phyloP scores from a whole-genome alignment of 2,113 vertebrate genomes.

The western clawed frog (Xenopus tropicalis) region DNA sequence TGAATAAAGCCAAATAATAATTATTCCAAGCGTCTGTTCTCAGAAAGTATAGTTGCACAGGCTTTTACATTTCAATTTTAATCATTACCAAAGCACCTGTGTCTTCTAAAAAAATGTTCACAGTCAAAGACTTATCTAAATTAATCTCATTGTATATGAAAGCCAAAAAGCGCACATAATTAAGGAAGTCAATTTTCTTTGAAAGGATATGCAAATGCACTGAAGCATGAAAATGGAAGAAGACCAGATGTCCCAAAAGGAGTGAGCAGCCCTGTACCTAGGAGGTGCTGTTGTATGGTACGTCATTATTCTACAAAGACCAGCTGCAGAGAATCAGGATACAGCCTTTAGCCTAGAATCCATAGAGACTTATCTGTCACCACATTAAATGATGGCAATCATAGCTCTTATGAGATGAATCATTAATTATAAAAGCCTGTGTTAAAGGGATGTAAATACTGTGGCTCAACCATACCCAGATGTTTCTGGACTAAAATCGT shows the following conservation, averaged over 20 bases:
- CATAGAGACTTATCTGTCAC: conserved; percentile 13
- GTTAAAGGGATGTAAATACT: too few species aligned
- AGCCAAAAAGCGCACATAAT: conserved; percentile 1
- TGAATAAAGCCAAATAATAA: too few species aligned
- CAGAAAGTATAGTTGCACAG: too few species aligned
- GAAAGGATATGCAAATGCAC: conserved; percentile 6
- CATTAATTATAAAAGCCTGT: too few species aligned
- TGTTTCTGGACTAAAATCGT: too few species aligned
- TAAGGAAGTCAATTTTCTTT: conserved; percentile 9
- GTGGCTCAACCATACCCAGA: too few species aligned
- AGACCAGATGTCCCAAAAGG: conserved; percentile 12
- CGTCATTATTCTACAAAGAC: conserved; percentile 24
- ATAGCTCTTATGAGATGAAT: not conserved
- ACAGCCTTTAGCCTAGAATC: conserved; percentile 5
- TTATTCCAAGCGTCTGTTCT: too few species aligned
- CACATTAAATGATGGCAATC: conserved; percentile 13
- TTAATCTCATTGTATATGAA: not conserved
- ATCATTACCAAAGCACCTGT: too few species aligned
- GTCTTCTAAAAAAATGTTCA: too few species aligned
- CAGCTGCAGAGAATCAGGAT: conserved; percentile 33
- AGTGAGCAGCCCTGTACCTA: not conserved
- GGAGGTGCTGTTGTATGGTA: not conserved
- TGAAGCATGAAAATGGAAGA: conserved; percentile 15
- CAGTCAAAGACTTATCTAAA: not conserved
- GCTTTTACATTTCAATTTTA: not conserved